phyloP scores from a whole-genome alignment of 2,113 vertebrate species.

The Prochilodus magdalenae region DNA sequence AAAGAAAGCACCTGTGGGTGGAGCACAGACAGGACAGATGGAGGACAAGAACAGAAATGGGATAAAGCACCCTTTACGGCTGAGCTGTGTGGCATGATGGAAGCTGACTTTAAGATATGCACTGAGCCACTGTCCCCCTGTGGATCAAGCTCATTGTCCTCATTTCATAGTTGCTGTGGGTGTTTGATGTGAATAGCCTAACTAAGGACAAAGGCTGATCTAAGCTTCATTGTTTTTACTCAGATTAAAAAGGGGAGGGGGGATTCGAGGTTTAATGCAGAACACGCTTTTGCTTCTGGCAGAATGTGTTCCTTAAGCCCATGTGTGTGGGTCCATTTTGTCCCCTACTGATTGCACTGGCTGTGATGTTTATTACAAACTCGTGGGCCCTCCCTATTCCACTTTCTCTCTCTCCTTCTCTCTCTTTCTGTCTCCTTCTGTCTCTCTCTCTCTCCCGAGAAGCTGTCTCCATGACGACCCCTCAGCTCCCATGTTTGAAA shows the following conservation, averaged over 20 bases:
- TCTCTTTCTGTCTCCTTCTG: conserved; percentile 13
- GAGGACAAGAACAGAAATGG: too few relatives aligned
- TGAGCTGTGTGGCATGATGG: not conserved
- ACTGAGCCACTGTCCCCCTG: not conserved
- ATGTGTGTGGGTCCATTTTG: not conserved
- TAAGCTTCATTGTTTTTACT: conserved; percentile 24
- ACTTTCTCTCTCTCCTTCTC: conserved; percentile 8
- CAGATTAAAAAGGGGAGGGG: too few relatives aligned
- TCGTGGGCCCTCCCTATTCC: conserved; percentile 21
- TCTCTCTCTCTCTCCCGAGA: conserved; percentile 11
- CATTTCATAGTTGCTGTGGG: not conserved
- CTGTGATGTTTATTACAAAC: conserved; percentile 39
- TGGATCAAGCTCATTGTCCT: conserved; percentile 21
- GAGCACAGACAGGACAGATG: too few relatives aligned
- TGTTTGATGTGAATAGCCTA: not conserved
- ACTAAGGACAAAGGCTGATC: conserved; percentile 1
- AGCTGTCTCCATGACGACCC: conserved; percentile 52
- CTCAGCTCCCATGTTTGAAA: conserved; percentile 50
- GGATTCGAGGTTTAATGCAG: conserved; percentile 22
- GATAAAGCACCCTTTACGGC: not conserved
- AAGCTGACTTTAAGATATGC: not conserved
- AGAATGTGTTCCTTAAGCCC: conserved; percentile 7
- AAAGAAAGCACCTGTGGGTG: too few relatives aligned
- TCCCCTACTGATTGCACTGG: conserved; percentile 12
- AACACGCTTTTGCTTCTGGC: conserved; percentile 30